Conservation (phyloP, 1,140 invertebrate species). For the Nasonia longicornis region DNA sequence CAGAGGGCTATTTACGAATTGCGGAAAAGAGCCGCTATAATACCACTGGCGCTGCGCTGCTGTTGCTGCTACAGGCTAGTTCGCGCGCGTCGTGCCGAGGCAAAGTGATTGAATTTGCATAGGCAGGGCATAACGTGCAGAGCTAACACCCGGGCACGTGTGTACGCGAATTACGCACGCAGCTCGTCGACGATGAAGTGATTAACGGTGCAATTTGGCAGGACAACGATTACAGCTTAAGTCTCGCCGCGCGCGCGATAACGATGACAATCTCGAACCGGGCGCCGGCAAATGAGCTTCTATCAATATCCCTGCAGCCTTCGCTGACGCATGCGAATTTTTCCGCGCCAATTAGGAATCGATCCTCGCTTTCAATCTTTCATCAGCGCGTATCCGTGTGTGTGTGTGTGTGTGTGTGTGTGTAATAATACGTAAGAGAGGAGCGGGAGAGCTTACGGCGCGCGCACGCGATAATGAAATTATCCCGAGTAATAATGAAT, state of each 20-base stretch:
- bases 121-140: constrained; percentile 47
- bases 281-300: constrained; percentile 14
- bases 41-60: no score
- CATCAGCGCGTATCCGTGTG: no score
- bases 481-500: constrained; percentile 4
- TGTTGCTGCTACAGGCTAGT: background rate
- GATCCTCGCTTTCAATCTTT: no score
- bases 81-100: background rate
- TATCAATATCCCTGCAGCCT: constrained; percentile 6
- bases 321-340: background rate
- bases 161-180: constrained; percentile 47
- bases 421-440: background rate
- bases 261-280: constrained; percentile 28
- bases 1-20: background rate
- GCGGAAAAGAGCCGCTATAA: background rate
- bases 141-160: constrained; percentile 42
- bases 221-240: constrained; percentile 51
- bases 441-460: background rate
- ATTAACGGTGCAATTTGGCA: constrained; percentile 59
- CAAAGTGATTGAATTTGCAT: constrained; percentile 41
- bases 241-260: constrained; percentile 25
- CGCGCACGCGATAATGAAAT: constrained; percentile 16
- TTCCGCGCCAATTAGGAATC: background rate
- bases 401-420: no score
- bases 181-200: constrained; percentile 51